These are phyloP conservation scores for Pipra filicauda DNA, from an alignment of 2,113 vertebrate genomes.

Conservation along the genomic window DNA sequence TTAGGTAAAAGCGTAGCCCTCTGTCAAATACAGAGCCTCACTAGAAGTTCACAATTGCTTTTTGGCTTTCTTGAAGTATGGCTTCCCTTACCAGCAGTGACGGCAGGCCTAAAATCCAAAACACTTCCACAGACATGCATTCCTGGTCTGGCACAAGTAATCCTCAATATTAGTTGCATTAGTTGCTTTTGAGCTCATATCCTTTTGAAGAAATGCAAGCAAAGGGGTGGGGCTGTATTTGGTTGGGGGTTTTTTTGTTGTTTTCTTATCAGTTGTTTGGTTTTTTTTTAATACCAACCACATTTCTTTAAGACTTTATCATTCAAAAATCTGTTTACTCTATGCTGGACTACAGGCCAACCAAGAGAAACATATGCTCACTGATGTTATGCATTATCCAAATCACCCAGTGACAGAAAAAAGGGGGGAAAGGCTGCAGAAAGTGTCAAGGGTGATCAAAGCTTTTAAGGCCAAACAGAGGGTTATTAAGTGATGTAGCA, in stretches of 20 bases:
- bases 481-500: not conserved
- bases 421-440: not conserved
- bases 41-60: not conserved
- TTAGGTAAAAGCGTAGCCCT: not conserved
- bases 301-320: not conserved
- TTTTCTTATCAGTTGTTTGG: not conserved
- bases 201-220: not conserved
- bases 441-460: not conserved
- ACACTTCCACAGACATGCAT: not conserved
- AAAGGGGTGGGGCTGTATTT: rapidly evolving
- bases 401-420: not conserved
- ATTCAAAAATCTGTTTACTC: not conserved
- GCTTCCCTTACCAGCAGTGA: not conserved
- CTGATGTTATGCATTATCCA: not conserved
- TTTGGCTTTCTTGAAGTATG: not conserved
- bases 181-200: not conserved
- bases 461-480: not conserved
- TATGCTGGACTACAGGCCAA: not conserved
- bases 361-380: not conserved
- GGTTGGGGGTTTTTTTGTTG: not conserved
- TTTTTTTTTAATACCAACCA: not conserved
- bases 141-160: not conserved
- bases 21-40: not conserved
- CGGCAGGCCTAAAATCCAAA: not conserved
- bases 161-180: not conserved